Percentiles rank a stretch among this genome's conserved stretches.
These are phyloP conservation scores for Dromius quadrimaculatus DNA, from an alignment of 2,888 invertebrate species.

Conservation along the genomic window DNA sequence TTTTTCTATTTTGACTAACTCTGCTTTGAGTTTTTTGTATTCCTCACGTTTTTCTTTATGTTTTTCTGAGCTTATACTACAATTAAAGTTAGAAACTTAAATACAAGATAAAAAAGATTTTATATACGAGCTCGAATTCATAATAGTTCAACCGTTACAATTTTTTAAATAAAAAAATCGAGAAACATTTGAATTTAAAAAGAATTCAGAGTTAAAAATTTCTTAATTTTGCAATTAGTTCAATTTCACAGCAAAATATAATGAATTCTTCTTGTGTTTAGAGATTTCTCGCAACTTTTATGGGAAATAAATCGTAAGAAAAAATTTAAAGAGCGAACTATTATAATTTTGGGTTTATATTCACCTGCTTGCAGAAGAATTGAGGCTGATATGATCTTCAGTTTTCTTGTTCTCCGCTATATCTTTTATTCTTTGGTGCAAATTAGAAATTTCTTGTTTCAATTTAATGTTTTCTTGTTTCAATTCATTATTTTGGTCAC, in stretches of 20 bases:
- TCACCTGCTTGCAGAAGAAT: conserved; percentile 1
- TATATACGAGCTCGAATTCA: too few species aligned
- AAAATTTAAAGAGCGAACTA: not conserved
- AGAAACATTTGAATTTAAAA: too few species aligned
- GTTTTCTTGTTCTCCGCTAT: not conserved
- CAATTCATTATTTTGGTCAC: conserved; percentile 2
- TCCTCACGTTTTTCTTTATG: conserved; percentile 14
- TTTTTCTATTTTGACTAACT: conserved; percentile 29
- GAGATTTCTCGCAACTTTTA: too few species aligned
- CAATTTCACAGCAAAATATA: too few species aligned
- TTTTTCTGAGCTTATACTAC: conserved; percentile 26
- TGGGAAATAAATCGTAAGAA: too few species aligned
- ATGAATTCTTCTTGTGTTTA: too few species aligned
- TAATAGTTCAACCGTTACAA: too few species aligned
- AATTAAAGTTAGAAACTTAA: not conserved
- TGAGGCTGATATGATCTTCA: not conserved
- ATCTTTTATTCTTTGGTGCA: conserved; percentile 23
- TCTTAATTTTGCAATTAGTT: too few species aligned
- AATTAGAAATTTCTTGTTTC: conserved; percentile 12
- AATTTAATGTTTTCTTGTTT: conserved; percentile 30
- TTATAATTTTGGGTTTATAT: not conserved
- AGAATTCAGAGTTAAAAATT: too few species aligned
- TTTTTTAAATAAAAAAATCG: too few species aligned
- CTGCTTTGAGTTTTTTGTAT: conserved; percentile 21
- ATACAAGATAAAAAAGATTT: too few species aligned